Evolutionary conservation across 37 sponge, comb jelly and placozoan genomes (phyloP).

Genomic region (Oopsacas minuta): DNA sequence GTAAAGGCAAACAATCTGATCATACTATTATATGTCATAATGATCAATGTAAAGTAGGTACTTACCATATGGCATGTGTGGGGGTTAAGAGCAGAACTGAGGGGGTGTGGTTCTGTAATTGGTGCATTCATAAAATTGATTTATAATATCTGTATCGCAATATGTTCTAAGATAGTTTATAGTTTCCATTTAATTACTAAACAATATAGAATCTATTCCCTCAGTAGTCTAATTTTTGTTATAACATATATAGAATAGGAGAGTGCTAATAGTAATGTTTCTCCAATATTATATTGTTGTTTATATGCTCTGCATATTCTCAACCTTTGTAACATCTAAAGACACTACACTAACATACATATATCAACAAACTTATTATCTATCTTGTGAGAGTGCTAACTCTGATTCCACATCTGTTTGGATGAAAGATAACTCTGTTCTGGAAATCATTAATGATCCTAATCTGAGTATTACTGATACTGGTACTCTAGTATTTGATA

Average conservation of each 20-base stretch:
- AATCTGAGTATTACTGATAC: not conserved
- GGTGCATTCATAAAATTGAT: not conserved
- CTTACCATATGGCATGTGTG: not conserved
- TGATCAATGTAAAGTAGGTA: not conserved
- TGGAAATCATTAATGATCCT: not conserved
- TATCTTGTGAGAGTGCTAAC: not conserved
- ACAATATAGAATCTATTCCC: too few relatives aligned
- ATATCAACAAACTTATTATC: not conserved
- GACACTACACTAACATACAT: not conserved
- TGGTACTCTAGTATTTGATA: not conserved
- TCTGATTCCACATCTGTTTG: not conserved
- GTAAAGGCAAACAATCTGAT: not conserved
- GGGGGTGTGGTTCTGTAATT: not conserved
- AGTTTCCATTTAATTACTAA: too few relatives aligned
- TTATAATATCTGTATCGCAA: too few relatives aligned
- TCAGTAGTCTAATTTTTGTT: too few relatives aligned
- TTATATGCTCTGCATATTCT: too few relatives aligned
- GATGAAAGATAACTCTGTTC: not conserved
- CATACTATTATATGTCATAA: not conserved
- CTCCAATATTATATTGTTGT: too few relatives aligned
- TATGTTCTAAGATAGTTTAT: too few relatives aligned
- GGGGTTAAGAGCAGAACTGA: not conserved
- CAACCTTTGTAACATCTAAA: not conserved
- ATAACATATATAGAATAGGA: too few relatives aligned
- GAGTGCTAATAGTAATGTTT: too few relatives aligned